phyloP scores from a whole-genome alignment of 2,113 vertebrate species.

The Vidua chalybeata region DNA sequence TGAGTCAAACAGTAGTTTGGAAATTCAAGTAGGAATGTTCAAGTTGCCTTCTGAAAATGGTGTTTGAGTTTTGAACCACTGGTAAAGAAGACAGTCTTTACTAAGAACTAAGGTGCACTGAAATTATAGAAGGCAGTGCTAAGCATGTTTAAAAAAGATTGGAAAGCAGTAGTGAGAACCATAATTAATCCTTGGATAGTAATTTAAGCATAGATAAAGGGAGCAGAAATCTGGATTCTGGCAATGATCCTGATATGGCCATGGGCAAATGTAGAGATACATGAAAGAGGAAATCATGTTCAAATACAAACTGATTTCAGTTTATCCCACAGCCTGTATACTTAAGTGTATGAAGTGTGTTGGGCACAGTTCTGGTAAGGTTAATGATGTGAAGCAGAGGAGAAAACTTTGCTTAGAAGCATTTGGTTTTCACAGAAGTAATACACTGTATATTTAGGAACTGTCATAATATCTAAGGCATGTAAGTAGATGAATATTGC shows the following conservation, averaged over 20 bases:
- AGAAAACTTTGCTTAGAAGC: background rate
- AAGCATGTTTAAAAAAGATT: background rate
- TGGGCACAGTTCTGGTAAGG: slow-evolving; percentile 16
- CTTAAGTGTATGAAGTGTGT: background rate
- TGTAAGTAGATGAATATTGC: background rate
- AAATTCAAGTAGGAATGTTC: background rate
- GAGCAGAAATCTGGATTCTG: slow-evolving; percentile 10
- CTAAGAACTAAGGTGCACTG: background rate
- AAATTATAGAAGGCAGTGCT: background rate
- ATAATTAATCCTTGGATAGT: background rate
- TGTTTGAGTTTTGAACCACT: background rate
- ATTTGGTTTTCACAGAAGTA: background rate
- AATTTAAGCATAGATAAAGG: background rate
- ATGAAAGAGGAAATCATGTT: slow-evolving; percentile 6
- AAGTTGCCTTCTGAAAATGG: background rate
- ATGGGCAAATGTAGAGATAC: background rate
- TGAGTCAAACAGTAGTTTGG: background rate
- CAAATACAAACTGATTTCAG: background rate
- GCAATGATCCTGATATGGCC: background rate
- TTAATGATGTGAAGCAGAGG: slow-evolving; percentile 29
- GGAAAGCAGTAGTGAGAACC: background rate
- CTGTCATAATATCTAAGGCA: background rate
- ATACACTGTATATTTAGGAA: background rate
- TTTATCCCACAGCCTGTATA: background rate
- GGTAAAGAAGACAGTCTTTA: background rate